These are phyloP conservation scores for Clamator glandarius DNA, from an alignment of 2,797 vertebrate species.

Conservation along the genomic window DNA sequence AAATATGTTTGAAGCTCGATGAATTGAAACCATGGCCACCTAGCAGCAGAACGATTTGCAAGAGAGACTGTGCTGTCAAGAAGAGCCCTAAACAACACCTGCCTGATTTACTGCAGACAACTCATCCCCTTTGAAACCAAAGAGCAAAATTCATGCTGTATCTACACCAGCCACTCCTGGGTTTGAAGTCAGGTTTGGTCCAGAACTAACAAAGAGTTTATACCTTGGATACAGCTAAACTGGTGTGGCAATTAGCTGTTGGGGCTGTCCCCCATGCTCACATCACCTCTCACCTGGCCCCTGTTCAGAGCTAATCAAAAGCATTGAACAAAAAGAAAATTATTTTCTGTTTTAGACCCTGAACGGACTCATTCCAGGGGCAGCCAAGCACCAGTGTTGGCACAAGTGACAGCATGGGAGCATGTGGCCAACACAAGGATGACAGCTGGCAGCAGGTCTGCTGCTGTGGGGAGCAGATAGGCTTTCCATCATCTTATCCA, in stretches of 20 bases:
- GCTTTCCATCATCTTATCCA: neutral
- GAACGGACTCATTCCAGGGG: neutral
- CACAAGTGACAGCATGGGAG: neutral
- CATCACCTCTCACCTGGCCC: neutral
- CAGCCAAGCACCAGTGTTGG: neutral
- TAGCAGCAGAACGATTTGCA: neutral
- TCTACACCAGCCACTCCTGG: neutral
- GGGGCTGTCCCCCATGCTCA: neutral
- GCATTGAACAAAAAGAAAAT: neutral
- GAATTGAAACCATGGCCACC: neutral
- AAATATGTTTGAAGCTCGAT: neutral
- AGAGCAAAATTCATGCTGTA: rapidly evolving
- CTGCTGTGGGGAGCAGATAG: neutral
- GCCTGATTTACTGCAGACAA: neutral
- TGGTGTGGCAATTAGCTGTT: neutral
- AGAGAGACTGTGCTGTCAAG: neutral
- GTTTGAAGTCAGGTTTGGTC: neutral
- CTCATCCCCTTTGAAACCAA: neutral
- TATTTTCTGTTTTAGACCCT: neutral
- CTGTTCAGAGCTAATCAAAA: neutral
- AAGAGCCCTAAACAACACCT: neutral
- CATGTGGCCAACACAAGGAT: neutral
- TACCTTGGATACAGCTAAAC: neutral
- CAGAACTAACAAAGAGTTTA: neutral
- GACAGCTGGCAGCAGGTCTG: neutral